phyloP scores from a whole-genome alignment of 2,113 vertebrate genomes.

The Epinephelus moara region DNA sequence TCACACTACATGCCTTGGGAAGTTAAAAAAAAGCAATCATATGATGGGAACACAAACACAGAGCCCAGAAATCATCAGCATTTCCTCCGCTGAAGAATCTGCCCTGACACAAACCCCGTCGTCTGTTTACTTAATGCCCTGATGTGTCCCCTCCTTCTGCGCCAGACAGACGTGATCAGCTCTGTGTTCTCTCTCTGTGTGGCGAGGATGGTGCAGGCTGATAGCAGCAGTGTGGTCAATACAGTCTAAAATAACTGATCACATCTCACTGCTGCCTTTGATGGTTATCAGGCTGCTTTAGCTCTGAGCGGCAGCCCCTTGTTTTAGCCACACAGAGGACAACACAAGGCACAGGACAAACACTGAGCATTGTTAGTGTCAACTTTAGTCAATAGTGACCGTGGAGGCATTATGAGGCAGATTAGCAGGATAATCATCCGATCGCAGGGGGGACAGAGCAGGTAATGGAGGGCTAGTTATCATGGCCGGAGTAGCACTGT shows the following conservation, averaged over 20 bases:
- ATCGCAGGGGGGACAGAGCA: slow-evolving; percentile 4
- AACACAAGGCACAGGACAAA: not conserved
- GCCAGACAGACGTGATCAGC: not conserved
- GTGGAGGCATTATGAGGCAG: slow-evolving; percentile 18
- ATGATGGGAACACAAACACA: not conserved
- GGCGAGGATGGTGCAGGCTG: not conserved
- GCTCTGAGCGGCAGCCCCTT: not conserved
- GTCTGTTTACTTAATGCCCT: not conserved
- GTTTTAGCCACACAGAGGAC: not conserved
- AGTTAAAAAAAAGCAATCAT: not conserved
- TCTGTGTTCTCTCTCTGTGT: slow-evolving; percentile 9
- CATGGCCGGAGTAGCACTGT: slow-evolving; percentile 8
- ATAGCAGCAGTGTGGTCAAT: slow-evolving; percentile 5
- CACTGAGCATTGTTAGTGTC: not conserved
- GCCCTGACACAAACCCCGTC: not conserved
- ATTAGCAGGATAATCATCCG: slow-evolving; percentile 37
- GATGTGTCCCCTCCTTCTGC: not conserved
- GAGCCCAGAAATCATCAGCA: slow-evolving; percentile 15
- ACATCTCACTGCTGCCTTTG: slow-evolving; percentile 3
- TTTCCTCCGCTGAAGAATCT: slow-evolving; percentile 13
- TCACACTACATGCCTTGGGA: slow-evolving; percentile 6
- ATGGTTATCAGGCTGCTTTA: slow-evolving; percentile 13
- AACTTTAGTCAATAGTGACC: slow-evolving; percentile 18
- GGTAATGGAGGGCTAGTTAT: slow-evolving; percentile 45
- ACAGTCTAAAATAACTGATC: slow-evolving; percentile 27